phyloP scores from a whole-genome alignment of 2,888 invertebrate genomes.

The Actias luna region DNA sequence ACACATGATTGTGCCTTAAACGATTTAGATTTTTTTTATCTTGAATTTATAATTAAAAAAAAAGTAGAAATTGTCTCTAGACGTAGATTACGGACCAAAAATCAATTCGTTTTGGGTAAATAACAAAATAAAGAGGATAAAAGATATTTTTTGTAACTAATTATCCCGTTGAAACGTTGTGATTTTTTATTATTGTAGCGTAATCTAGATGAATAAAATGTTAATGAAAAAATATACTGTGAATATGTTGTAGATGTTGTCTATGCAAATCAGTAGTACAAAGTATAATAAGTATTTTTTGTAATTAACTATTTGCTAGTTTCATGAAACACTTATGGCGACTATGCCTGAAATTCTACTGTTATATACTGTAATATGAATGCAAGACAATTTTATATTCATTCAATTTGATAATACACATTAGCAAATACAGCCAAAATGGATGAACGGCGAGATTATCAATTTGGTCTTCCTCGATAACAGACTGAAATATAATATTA shows the following conservation, averaged over 20 bases:
- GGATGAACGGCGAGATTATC: conserved; percentile 22
- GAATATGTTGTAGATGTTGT: conserved; percentile 34
- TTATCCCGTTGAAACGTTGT: conserved; percentile 57
- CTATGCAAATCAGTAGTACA: conserved; percentile 68
- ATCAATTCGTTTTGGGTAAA: conserved; percentile 56
- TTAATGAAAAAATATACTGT: conserved; percentile 46
- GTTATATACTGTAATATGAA: background rate
- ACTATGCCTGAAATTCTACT: background rate
- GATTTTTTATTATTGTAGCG: conserved; percentile 45
- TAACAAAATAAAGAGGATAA: conserved; percentile 26
- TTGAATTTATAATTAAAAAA: conserved; percentile 39
- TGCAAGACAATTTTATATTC: background rate
- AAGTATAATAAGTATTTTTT: conserved; percentile 68
- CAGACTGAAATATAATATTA: conserved; percentile 58
- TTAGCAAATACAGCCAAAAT: background rate
- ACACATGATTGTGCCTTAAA: conserved; percentile 77
- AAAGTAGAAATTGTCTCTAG: conserved; percentile 45
- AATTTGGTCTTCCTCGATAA: conserved; percentile 66
- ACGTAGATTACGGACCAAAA: conserved; percentile 72
- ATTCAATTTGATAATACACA: no score
- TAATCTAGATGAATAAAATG: conserved; percentile 47
- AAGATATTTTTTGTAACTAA: conserved; percentile 76
- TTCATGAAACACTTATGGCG: background rate
- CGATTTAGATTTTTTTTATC: conserved; percentile 49
- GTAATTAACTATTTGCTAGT: conserved; percentile 40